A percentile compares a stretch with the other conserved stretches of the same genome.
Conservation (phyloP, 1,140 invertebrate genomes). For the Atta texana region DNA sequence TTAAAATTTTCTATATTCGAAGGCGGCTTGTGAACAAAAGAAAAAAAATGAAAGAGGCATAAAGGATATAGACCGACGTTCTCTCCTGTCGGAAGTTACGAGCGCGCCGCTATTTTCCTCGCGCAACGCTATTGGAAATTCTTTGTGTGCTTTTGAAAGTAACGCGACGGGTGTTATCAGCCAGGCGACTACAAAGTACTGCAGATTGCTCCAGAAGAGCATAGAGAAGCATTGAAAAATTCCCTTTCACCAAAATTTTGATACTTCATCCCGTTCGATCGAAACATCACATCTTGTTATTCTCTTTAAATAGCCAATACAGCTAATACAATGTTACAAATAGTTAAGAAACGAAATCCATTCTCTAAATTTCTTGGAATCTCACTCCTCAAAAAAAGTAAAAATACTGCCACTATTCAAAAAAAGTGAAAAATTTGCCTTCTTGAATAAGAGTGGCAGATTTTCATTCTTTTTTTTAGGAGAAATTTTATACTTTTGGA, state of each 20-base stretch:
- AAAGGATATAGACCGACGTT: conserved; percentile 45
- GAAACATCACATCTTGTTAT: not conserved
- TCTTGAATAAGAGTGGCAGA: too few relatives aligned
- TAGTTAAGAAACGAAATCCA: not conserved
- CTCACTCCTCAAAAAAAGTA: too few relatives aligned
- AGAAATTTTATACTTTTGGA: too few relatives aligned
- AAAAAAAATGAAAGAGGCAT: not conserved
- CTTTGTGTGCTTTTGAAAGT: conserved; percentile 64
- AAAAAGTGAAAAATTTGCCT: too few relatives aligned
- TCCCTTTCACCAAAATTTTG: conserved; percentile 31
- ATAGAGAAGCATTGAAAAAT: conserved; percentile 33
- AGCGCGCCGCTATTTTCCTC: conserved; percentile 60
- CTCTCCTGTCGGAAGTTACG: conserved; percentile 53
- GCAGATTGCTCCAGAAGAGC: conserved; percentile 40
- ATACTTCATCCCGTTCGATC: not conserved
- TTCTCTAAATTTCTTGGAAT: too few relatives aligned
- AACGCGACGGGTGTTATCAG: conserved; percentile 44
- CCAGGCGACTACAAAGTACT: conserved; percentile 41
- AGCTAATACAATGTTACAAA: too few relatives aligned
- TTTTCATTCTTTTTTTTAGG: too few relatives aligned
- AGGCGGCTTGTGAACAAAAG: not conserved
- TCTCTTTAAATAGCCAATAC: not conserved
- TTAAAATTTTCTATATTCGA: conserved; percentile 34
- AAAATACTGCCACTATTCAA: too few relatives aligned
- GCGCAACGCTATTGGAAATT: conserved; percentile 70